phyloP scores from a whole-genome alignment of 2,888 invertebrate species.

The Eupithecia vulgata region DNA sequence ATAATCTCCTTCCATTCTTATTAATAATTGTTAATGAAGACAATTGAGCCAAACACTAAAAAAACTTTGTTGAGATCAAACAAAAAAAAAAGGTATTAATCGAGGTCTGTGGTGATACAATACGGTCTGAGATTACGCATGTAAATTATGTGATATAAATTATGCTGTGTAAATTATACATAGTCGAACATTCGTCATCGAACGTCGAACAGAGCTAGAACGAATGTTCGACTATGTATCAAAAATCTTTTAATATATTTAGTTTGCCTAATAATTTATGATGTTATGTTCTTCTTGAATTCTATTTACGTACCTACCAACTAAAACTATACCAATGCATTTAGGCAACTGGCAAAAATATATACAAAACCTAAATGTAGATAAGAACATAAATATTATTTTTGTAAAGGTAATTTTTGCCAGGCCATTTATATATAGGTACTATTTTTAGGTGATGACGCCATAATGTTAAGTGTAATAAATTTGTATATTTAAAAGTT shows the following conservation, averaged over 20 bases:
- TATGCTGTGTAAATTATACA: slow-evolving; percentile 1
- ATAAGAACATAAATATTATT: neutral
- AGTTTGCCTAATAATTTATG: neutral
- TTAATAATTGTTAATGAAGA: no score
- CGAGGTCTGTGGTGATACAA: neutral
- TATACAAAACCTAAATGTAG: neutral
- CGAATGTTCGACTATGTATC: neutral
- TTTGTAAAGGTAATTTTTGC: slow-evolving; percentile 3
- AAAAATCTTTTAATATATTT: neutral
- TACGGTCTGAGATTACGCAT: neutral
- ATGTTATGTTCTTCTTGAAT: neutral
- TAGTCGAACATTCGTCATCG: no score
- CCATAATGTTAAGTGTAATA: slow-evolving; percentile 1
- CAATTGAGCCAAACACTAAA: neutral
- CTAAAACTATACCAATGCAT: neutral
- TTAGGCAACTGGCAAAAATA: slow-evolving; percentile 2
- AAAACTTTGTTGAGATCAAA: neutral
- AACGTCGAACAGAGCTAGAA: no score
- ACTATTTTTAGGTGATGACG: neutral
- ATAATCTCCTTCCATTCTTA: no score
- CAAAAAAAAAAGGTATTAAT: neutral
- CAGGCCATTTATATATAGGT: neutral
- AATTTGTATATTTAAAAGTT: slow-evolving; percentile 6
- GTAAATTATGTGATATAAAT: slow-evolving; percentile 3
- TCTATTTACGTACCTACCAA: neutral